phyloP scores from a whole-genome alignment of 2,888 invertebrate species.

The Caenorhabditis sp. region DNA sequence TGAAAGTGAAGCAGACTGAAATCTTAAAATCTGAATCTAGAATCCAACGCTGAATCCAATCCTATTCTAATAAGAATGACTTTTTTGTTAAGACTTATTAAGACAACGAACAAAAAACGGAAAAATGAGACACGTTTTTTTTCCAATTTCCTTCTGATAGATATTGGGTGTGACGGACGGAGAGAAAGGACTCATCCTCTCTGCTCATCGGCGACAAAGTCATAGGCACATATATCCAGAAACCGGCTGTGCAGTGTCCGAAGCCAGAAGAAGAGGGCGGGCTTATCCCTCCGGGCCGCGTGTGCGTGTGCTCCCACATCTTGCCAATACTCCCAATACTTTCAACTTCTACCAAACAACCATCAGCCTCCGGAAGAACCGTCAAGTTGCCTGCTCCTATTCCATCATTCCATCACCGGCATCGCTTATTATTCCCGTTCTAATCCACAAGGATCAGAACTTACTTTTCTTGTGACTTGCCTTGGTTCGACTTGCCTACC shows the following conservation, averaged over 20 bases:
- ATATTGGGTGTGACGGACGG: constrained; percentile 56
- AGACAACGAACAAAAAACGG: too few relatives aligned
- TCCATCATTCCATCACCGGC: constrained; percentile 3
- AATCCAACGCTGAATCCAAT: too few relatives aligned
- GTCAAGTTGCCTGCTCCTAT: constrained; percentile 3
- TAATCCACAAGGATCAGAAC: constrained; percentile 22
- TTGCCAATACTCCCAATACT: constrained; percentile 11
- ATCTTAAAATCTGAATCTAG: too few relatives aligned
- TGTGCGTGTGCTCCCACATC: too few relatives aligned
- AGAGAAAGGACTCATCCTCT: constrained; percentile 11
- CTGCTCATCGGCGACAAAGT: constrained; percentile 43
- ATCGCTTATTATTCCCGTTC: neutral
- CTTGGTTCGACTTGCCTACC: too few relatives aligned
- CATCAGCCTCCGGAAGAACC: neutral
- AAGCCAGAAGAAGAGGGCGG: constrained; percentile 49
- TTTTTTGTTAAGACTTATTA: too few relatives aligned
- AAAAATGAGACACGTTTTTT: constrained; percentile 47
- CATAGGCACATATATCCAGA: constrained; percentile 52
- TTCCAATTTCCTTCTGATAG: constrained; percentile 53
- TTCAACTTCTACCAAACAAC: constrained; percentile 27
- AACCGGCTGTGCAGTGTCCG: constrained; percentile 50
- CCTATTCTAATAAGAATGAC: too few relatives aligned
- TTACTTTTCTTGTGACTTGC: neutral
- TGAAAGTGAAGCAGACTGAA: too few relatives aligned
- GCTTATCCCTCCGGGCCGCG: constrained; percentile 50